phyloP scores from a whole-genome alignment of 2,113 vertebrate genomes.

The Esox niger region DNA sequence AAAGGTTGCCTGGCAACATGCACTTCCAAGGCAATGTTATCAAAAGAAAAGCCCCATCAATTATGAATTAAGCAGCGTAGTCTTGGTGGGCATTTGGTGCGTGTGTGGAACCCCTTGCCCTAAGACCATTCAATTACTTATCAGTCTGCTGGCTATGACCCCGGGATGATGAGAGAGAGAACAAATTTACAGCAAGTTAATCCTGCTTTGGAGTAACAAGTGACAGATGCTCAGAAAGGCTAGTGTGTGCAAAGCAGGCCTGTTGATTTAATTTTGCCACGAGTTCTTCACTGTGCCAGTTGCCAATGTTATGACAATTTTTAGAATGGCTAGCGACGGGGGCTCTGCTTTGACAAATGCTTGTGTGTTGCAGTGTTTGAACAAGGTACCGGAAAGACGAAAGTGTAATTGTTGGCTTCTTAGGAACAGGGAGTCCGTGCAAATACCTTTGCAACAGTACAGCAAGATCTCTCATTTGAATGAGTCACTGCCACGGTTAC shows the following conservation, averaged over 20 bases:
- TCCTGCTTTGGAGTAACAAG: slow-evolving; percentile 25
- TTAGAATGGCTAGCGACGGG: not conserved
- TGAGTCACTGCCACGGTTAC: no score
- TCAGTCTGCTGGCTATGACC: not conserved
- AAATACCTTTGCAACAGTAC: no score
- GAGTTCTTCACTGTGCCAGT: not conserved
- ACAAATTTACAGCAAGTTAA: slow-evolving; percentile 5
- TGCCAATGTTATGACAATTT: not conserved
- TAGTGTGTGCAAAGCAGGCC: not conserved
- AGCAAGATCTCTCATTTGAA: no score
- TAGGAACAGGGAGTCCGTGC: no score
- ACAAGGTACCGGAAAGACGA: no score
- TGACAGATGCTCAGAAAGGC: slow-evolving; percentile 28
- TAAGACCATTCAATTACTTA: slow-evolving; percentile 4
- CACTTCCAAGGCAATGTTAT: no score
- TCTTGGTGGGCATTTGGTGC: no score
- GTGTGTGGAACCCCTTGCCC: no score
- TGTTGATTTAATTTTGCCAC: not conserved
- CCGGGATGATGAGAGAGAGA: not conserved
- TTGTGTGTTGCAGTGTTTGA: not conserved
- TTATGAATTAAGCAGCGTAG: no score
- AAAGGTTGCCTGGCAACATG: no score
- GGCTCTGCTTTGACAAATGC: not conserved
- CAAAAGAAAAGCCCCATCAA: no score
- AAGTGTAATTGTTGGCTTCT: no score